phyloP scores from a whole-genome alignment of 2,797 vertebrate genomes.

The Dendrocincla tyrannina region DNA sequence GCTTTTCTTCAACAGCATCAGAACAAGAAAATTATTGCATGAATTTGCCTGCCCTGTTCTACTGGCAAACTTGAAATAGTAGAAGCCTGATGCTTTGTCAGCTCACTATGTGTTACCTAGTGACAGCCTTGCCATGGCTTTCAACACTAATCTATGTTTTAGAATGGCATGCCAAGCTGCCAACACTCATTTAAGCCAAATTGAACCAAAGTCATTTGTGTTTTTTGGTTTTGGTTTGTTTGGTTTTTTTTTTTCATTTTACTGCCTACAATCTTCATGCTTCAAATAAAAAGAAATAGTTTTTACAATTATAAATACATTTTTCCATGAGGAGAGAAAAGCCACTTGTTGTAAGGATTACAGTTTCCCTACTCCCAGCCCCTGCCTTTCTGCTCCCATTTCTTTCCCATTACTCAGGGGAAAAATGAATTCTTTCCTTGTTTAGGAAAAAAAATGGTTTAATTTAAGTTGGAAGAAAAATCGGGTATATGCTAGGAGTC shows the following conservation, averaged over 20 bases:
- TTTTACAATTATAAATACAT: background rate
- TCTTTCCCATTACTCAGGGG: background rate
- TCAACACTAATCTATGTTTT: background rate
- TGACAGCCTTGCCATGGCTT: background rate
- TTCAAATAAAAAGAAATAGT: background rate
- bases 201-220: background rate
- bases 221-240: background rate
- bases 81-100: background rate
- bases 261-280: background rate
- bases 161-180: background rate
- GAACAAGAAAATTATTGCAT: background rate
- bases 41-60: background rate
- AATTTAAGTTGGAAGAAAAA: conserved; percentile 34
- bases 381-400: background rate
- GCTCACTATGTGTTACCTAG: background rate
- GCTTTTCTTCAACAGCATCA: background rate
- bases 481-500: background rate
- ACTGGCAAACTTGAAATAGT: background rate
- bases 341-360: background rate
- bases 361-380: background rate
- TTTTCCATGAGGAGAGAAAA: background rate
- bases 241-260: background rate
- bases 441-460: background rate
- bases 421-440: background rate
- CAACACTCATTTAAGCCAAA: background rate